Conservation (phyloP, 2,797 vertebrate genomes). For the Myotis planiceps region DNA sequence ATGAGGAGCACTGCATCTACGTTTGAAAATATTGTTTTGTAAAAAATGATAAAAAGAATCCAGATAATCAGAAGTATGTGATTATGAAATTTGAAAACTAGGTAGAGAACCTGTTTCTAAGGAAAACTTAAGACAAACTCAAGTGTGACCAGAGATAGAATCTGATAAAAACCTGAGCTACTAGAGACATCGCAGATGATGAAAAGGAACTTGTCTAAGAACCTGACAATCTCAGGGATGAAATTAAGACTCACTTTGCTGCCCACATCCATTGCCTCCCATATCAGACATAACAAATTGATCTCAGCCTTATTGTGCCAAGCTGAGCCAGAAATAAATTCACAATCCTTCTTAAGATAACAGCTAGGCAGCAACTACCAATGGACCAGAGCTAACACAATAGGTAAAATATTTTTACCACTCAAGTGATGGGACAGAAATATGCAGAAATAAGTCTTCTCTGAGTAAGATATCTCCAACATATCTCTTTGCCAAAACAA, state of each 20-base stretch:
- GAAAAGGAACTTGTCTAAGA: neutral
- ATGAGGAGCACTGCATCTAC: neutral
- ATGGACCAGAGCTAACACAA: neutral
- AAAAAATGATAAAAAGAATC: neutral
- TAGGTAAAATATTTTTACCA: conserved; percentile 9
- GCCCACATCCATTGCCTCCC: neutral
- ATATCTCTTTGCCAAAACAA: neutral
- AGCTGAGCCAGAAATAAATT: neutral
- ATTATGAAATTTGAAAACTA: neutral
- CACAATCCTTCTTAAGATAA: neutral
- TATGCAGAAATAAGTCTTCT: neutral
- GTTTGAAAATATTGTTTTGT: neutral
- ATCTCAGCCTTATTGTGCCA: neutral
- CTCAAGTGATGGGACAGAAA: neutral
- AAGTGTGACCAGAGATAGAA: neutral
- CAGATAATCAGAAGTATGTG: neutral
- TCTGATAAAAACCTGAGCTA: neutral
- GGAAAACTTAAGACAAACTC: neutral
- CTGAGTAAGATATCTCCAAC: neutral
- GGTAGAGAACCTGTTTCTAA: neutral
- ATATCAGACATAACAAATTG: neutral
- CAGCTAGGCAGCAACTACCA: neutral
- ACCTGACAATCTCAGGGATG: neutral
- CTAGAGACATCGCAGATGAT: neutral
- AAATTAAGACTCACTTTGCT: neutral